Evolutionary conservation across 2,797 vertebrate species (phyloP).

Genomic region (Anguilla obscura): DNA sequence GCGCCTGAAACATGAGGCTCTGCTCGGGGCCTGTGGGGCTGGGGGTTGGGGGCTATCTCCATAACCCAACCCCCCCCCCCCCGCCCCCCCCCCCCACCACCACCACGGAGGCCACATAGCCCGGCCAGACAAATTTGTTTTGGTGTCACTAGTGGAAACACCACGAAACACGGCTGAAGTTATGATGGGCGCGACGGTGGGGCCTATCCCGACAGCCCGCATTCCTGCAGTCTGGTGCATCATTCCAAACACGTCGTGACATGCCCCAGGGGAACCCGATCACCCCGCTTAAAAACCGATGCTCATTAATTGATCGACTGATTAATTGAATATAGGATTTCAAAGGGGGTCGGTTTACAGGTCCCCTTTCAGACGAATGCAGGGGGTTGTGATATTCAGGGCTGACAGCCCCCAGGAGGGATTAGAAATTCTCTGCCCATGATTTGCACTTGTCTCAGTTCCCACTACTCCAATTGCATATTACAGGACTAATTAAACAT

Average conservation of each 20-base stretch:
- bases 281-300: conserved; percentile 56
- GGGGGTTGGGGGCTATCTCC: neutral
- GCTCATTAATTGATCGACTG: conserved; percentile 62
- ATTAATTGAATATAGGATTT: conserved; percentile 69
- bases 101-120: conserved; percentile 5
- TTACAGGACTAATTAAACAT: conserved; percentile 70
- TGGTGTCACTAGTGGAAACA: conserved; percentile 53
- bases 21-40: conserved; percentile 60
- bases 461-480: conserved; percentile 39
- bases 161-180: conserved; percentile 29
- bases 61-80: neutral
- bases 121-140: conserved; percentile 36
- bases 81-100: too few relatives aligned
- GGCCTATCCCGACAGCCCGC: conserved; percentile 48
- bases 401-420: conserved; percentile 26
- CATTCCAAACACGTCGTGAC: conserved; percentile 68
- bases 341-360: conserved; percentile 45
- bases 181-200: conserved; percentile 54
- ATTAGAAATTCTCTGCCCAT: conserved; percentile 52
- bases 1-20: conserved; percentile 67
- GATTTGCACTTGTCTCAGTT: conserved; percentile 60
- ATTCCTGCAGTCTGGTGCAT: conserved; percentile 61
- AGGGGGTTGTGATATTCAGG: conserved; percentile 42
- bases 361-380: conserved; percentile 22
- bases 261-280: conserved; percentile 62